Base-by-base conservation (phyloP, 2,888 invertebrate genomes). In the Minunthozetes semirufus region DNA sequence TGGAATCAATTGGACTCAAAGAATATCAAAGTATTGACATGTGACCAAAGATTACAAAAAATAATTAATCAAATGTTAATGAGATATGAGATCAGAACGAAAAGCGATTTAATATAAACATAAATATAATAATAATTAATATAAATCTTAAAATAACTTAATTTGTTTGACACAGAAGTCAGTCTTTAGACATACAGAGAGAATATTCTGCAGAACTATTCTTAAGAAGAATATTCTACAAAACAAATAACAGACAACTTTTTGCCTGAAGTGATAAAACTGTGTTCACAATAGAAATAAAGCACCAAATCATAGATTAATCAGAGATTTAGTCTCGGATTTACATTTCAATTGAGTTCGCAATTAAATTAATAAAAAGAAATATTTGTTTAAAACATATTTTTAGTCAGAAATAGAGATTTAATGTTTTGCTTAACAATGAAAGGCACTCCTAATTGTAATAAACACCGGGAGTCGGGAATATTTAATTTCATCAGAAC, bases 391-490 rank as follows among this genome's bases (percentile, higher is more conserved):
- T 61, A 17, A 61, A 25, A 53, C n/a, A 9, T 33, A 4, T 33
- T 33, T 42, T 42, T 13, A 13, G 5, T 42, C 5, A 42, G 1
- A 42, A 42, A 4, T 42, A 61, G 22, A 61, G 15, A 15, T 61
- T 61, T 27, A 19, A 27, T 4, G 19, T 38, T 38, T 66, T 29
- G n/a, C 8, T 2, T 19, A 38, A 66, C 63, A 70, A 38, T 70
- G 25, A 70, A n/a, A 70, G 70, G 70, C 70, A 70, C 70, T 70
- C 70, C 70, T 46, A 15, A 70, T 27, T 33, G 61, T 33, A 61
- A 68, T n/a, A 25, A 70, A 48, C 42, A 70, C 46, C 46, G 46
- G 46, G 46, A 70, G 70, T 33, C 50, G 59, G 13, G 27, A 59
- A 42, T 42, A 42, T 42, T 9, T 42, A 42, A 13, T 42, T 42